These are phyloP conservation scores for Melipona beecheii DNA, from an alignment of 2,888 invertebrate genomes.

Conservation along the genomic window DNA sequence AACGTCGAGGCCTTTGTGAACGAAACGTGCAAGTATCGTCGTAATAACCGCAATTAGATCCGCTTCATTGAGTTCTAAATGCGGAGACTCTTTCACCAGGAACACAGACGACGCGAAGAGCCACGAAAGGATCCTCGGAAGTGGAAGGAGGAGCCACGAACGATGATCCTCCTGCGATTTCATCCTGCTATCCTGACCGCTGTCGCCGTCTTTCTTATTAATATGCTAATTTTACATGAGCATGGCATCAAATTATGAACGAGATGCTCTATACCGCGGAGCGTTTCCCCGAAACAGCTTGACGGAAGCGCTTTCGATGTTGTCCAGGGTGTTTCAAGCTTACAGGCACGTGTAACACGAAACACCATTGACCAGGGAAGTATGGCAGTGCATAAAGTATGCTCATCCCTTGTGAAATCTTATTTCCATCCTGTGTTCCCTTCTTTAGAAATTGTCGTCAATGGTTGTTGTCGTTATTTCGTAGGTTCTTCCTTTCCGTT, in stretches of 20 bases:
- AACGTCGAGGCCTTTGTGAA: no score
- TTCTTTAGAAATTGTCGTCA: background rate
- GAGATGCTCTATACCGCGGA: background rate
- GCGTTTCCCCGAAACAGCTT: conserved; percentile 26
- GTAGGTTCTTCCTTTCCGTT: background rate
- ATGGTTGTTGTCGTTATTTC: background rate
- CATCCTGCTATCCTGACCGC: conserved; percentile 83
- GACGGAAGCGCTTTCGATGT: conserved; percentile 12
- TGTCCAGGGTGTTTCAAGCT: conserved; percentile 62
- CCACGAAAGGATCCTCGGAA: conserved; percentile 73
- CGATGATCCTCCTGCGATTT: conserved; percentile 75
- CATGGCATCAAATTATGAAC: conserved; percentile 64
- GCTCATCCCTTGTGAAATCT: conserved; percentile 62
- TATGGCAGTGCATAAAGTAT: conserved; percentile 66
- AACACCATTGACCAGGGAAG: conserved; percentile 82
- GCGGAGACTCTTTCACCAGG: conserved; percentile 82
- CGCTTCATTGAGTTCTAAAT: conserved; percentile 84
- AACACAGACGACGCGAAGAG: conserved; percentile 78
- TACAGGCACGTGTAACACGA: conserved; percentile 83
- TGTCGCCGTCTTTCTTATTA: conserved; percentile 84
- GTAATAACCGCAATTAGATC: conserved; percentile 79
- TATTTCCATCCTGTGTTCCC: background rate
- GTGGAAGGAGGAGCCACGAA: conserved; percentile 52
- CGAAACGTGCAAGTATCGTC: conserved; percentile 9
- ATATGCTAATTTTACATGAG: conserved; percentile 82